Percentiles rank a stretch among this genome's conserved stretches.
Evolutionary conservation across 2,113 vertebrate species (phyloP).

Genomic region (Ailurus styani): DNA sequence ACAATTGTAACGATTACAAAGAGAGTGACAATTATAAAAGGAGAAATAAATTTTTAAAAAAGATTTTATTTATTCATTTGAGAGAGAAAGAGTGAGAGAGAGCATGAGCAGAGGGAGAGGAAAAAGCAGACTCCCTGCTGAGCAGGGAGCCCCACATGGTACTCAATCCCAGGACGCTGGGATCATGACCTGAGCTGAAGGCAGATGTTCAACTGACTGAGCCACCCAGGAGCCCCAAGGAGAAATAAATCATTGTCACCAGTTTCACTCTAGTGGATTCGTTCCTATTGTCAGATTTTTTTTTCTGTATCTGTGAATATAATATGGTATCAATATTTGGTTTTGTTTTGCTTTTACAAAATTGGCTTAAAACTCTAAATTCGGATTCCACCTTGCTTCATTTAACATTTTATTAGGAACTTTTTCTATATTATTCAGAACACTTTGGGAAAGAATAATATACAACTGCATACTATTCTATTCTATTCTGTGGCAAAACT

Average conservation of each 20-base stretch:
- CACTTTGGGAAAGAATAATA: not conserved
- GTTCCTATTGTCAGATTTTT: not conserved
- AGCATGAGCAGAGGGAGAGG: no score
- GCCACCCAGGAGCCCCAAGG: not conserved
- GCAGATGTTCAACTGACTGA: no score
- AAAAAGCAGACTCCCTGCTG: no score
- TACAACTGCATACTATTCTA: not conserved
- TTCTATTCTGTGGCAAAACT: not conserved
- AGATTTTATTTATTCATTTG: no score
- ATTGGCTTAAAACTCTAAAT: not conserved
- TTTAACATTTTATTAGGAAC: not conserved
- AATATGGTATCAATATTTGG: not conserved
- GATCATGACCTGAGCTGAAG: no score
- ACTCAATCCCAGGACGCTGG: no score
- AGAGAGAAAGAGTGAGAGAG: no score
- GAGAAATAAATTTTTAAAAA: not conserved
- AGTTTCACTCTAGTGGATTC: not conserved
- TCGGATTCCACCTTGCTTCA: not conserved
- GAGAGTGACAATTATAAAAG: not conserved
- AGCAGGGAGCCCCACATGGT: no score
- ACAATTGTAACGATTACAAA: not conserved
- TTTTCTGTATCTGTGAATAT: not conserved
- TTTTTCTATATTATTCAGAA: not conserved
- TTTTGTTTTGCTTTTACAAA: not conserved
- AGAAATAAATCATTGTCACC: not conserved